Base-by-base conservation (phyloP, 1,140 invertebrate species). In the Papilio aristodemus region DNA sequence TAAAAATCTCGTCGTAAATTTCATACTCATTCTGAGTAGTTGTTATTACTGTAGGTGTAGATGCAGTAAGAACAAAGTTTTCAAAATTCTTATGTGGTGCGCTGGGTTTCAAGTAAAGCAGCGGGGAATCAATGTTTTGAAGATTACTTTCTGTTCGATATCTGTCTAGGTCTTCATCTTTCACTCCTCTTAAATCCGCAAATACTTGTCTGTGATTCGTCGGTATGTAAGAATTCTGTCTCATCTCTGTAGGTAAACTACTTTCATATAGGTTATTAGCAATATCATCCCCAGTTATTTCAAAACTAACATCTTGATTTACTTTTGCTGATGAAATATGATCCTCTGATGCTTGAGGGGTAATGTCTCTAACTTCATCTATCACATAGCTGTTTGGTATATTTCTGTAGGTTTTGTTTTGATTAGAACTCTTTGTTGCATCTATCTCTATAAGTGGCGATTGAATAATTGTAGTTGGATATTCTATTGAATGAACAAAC, bases 401-500 rank as follows among this genome's bases (percentile, higher is more conserved):
- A 72, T 87, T 83, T 82, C 86, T 79, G 66, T 84, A 91, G 25
- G 71, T 70, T 76, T 91, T 91, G 27, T 76, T 82, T 59, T 85
- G 80, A 69, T 85, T 85, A 59, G 72, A 71, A 75, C 75, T 70
- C 68, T 86, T 87, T 43, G 77, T 71, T 13, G 84, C 76, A 63
- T 90, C 86, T 57, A 94, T 90, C 74, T 95, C 94, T 39, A 95
- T 92, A 27, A 94, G 74, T 67, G 94, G 94, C 37, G 94, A 94
- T 72, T 94, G 93, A 57, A 94, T 92, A 59, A 93, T 86, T 43
- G 92, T 93, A 13, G 93, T 89, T 8, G 94, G 94, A 86, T 95
- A 94, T 73, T 95, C 94, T 70, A 95, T 87, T 14, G 93, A 93
- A 41, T 94, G 93, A 11, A 94, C 90, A 78, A 92, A 95, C 75